Evolutionary conservation across 92 coral and sea anemone species (phyloP).

Genomic region (Siderastrea radians): DNA sequence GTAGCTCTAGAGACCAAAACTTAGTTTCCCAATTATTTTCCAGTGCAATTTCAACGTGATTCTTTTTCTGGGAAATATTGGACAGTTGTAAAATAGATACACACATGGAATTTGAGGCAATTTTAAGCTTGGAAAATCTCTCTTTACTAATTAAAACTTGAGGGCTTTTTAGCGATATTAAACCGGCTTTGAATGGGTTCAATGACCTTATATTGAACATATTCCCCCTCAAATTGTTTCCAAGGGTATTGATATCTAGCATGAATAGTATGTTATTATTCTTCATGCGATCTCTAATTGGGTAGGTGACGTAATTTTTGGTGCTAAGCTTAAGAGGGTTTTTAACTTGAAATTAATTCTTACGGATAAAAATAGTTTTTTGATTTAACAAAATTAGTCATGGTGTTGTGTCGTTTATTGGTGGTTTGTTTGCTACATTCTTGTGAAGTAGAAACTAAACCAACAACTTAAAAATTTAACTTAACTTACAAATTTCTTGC

Average conservation of each 20-base stretch:
- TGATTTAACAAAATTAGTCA: background rate
- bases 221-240: background rate
- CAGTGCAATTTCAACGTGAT: background rate
- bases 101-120: background rate
- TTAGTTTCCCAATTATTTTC: background rate
- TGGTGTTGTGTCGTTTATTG: constrained; percentile 5
- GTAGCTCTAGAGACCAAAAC: background rate
- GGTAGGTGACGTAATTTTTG: background rate
- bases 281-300: background rate
- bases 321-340: background rate
- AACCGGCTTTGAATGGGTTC: constrained; percentile 18
- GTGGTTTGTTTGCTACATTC: background rate
- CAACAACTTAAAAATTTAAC: background rate
- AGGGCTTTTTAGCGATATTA: background rate
- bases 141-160: constrained; percentile 4
- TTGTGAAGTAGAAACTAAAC: background rate
- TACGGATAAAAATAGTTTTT: too few species aligned
- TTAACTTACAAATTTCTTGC: background rate
- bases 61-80: constrained; percentile 18
- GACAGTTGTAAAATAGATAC: too few species aligned
- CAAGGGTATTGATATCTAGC: background rate
- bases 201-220: constrained; percentile 10
- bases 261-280: background rate
- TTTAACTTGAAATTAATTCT: too few species aligned
- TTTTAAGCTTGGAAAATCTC: background rate